Base-by-base conservation (phyloP, 2,113 vertebrate genomes). In the Dromiciops gliroides region DNA sequence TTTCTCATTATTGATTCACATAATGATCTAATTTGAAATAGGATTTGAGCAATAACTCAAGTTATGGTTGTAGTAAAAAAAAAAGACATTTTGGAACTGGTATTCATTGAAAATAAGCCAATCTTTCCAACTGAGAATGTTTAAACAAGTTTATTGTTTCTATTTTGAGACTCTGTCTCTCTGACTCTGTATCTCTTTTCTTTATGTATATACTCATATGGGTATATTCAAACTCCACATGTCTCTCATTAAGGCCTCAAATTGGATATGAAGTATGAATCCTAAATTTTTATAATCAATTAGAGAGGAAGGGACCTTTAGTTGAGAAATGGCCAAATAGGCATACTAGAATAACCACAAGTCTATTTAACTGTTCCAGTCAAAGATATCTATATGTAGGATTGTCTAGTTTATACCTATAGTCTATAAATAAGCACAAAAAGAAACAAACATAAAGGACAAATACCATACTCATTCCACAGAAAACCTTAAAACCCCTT, bases 171-270 rank as follows among this genome's bases (percentile, higher is more conserved):
- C 2, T 14, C 53, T 83, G 5, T 83, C 19, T 83, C 37, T 83
- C 67, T 83, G 67, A 83, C n/a, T 67, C 56, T 83, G 67, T 83
- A 83, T 83, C 56, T 60, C 67, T 44, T 5, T 5, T 6, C 67
- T 83, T 22, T 83, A 83, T 83, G 37, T 26, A 67, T 51, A 44
- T 75, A 92, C 37, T 95, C n/a, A 31, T 89, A 88, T 11, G 1
- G 49, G 56, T 92, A 16, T 11, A 91, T 91, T 95, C 67, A 97
- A 95, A 90, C 49, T 44, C 90, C 92, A 53, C 1, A 50, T 94
- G 48, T 90, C 90, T 93, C 89, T 94, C 89, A 16, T 96, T 51
- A 92, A 90, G 67, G 95, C 92, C 52, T 92, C 16, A 91, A 48
- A 90, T 56, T 10, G 7, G 3, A 7, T 91, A 50, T 50, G 37